A percentile compares a stretch with the other conserved stretches of the same genome.
Evolutionary conservation across 30 jellyfish, hydroid and myxozoan species (phyloP).

Genomic region (Clytia hemisphaerica): DNA sequence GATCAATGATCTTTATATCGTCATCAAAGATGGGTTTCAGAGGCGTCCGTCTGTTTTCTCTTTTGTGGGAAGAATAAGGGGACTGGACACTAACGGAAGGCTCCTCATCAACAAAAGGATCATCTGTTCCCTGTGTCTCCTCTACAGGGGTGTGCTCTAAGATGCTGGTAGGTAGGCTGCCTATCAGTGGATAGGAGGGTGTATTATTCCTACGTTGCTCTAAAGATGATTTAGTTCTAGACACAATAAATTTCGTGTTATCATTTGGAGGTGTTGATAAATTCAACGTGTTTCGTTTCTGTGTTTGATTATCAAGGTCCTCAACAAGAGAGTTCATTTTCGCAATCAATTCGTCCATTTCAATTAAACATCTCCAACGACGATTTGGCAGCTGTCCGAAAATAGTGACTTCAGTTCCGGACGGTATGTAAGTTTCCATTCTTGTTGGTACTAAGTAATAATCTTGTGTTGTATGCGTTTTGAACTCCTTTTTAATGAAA

Average conservation of each 20-base stretch:
- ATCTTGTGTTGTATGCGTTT: slow-evolving; percentile 48
- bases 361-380: slow-evolving; percentile 88
- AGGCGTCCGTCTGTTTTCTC: background rate
- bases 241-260: no score
- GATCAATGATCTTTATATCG: no score
- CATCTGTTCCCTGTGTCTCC: background rate
- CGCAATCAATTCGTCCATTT: slow-evolving; percentile 51
- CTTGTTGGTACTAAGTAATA: slow-evolving; percentile 79
- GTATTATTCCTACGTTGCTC: background rate
- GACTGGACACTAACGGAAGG: background rate
- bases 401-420: slow-evolving; percentile 69
- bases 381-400: slow-evolving; percentile 73
- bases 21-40: no score
- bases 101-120: background rate
- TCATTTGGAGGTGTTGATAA: no score
- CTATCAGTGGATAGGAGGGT: slow-evolving; percentile 28
- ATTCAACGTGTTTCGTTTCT: background rate
- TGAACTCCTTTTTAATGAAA: slow-evolving; percentile 11
- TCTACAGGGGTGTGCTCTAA: slow-evolving; percentile 2
- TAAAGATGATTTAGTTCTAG: background rate
- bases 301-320: slow-evolving; percentile 23
- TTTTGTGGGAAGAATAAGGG: slow-evolving; percentile 12
- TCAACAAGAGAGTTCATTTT: slow-evolving; percentile 52
- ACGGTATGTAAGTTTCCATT: slow-evolving; percentile 54
- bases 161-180: slow-evolving; percentile 9